These are phyloP conservation scores for Leguminivora glycinivorella DNA, from an alignment of 1,140 invertebrate species.

Conservation along the genomic window DNA sequence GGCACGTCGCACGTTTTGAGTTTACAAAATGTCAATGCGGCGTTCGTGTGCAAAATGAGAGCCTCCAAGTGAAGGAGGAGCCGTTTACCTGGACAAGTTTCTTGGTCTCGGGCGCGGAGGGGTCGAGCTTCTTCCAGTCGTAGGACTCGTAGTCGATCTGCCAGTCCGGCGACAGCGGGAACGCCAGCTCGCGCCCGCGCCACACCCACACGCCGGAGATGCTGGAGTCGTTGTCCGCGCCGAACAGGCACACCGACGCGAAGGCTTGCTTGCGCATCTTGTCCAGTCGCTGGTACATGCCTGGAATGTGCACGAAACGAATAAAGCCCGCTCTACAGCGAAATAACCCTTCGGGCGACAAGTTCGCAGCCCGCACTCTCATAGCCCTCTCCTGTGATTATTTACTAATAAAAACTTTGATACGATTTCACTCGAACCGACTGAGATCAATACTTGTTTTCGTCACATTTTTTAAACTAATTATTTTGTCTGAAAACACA, in stretches of 20 bases:
- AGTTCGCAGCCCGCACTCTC: too few relatives aligned
- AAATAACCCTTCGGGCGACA: not conserved
- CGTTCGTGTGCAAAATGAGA: too few relatives aligned
- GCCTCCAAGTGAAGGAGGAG: too few relatives aligned
- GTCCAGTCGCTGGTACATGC: conserved; percentile 98
- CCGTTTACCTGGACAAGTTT: conserved; percentile 84
- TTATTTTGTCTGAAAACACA: too few relatives aligned
- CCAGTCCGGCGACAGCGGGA: conserved; percentile 93
- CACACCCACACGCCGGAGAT: conserved; percentile 99
- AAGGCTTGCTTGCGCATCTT: conserved; percentile 98
- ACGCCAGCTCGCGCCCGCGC: conserved; percentile 96
- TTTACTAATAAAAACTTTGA: too few relatives aligned
- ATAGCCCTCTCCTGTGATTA: too few relatives aligned
- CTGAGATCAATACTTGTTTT: too few relatives aligned
- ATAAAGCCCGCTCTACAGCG: not conserved
- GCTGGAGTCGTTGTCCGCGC: conserved; percentile 93
- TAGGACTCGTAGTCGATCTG: conserved; percentile 98
- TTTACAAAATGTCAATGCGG: too few relatives aligned
- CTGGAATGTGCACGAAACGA: conserved; percentile 49
- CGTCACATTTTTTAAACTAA: too few relatives aligned
- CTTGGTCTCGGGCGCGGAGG: conserved; percentile 90
- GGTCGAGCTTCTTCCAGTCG: conserved; percentile 96
- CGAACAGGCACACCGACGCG: conserved; percentile 95
- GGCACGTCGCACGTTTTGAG: too few relatives aligned
- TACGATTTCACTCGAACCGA: too few relatives aligned